Conservation (phyloP, 2,113 vertebrate genomes). For the Mionectes macconnelli region DNA sequence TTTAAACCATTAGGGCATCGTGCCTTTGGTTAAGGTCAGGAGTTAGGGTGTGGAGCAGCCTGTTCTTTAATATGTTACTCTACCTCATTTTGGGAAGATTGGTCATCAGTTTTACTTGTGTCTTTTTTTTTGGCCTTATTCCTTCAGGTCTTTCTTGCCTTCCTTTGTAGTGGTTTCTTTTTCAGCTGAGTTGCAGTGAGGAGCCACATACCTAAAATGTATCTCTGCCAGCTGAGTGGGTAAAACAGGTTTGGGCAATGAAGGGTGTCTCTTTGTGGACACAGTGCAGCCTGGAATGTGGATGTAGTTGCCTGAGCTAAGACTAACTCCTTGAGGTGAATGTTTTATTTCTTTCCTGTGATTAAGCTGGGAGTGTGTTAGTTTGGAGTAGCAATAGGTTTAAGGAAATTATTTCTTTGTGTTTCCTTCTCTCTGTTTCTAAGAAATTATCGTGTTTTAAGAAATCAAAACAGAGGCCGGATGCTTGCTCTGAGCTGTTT, state of each 20-base stretch:
- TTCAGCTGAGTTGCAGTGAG: neutral
- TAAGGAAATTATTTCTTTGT: neutral
- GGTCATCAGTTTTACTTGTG: neutral
- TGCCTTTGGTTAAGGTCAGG: neutral
- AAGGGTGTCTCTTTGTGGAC: constrained; percentile 12
- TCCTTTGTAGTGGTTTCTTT: neutral
- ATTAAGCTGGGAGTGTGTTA: neutral
- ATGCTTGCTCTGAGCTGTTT: neutral
- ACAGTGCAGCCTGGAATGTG: constrained; percentile 10
- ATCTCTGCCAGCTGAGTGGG: neutral
- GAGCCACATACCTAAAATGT: neutral
- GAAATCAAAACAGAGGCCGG: neutral
- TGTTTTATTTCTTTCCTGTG: constrained; percentile 40
- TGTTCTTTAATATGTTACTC: neutral
- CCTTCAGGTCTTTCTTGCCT: neutral
- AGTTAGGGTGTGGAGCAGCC: neutral
- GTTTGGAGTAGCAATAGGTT: neutral
- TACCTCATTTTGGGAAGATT: neutral
- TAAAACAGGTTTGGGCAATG: neutral
- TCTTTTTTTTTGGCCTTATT: neutral
- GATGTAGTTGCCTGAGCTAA: constrained; percentile 17
- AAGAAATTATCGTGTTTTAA: neutral
- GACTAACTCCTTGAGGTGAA: constrained; percentile 19
- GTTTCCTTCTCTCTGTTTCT: neutral
- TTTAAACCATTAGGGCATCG: neutral